Percentiles rank a stretch among this genome's conserved stretches.
Evolutionary conservation across 2,113 vertebrate genomes (phyloP).

Genomic region (Ceyx margarethae): DNA sequence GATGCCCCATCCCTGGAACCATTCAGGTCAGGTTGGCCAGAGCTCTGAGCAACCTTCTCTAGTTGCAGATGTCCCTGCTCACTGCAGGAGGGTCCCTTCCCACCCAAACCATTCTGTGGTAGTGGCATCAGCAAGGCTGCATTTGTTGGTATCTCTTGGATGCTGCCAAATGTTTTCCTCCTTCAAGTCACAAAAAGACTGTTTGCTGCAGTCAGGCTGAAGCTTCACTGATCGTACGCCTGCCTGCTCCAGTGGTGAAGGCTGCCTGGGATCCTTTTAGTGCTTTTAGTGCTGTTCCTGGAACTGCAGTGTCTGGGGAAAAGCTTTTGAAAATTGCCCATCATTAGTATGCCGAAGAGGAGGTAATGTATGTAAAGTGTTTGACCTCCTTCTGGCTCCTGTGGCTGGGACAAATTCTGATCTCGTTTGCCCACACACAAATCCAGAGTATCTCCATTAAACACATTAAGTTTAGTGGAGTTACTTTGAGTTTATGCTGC

Average conservation of each 20-base stretch:
- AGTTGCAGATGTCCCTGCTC: background rate
- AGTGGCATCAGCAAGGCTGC: too few relatives aligned
- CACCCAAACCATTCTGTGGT: accelerated
- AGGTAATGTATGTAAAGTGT: background rate
- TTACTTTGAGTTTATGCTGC: background rate
- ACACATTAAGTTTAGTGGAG: constrained; percentile 29
- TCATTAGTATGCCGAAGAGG: background rate
- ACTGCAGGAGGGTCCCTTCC: background rate
- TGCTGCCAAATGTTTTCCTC: background rate
- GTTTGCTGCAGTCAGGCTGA: background rate
- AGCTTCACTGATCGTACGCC: accelerated
- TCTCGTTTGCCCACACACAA: background rate
- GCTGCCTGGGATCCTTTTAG: background rate
- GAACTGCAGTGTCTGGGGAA: background rate
- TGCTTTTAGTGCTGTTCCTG: constrained; percentile 25
- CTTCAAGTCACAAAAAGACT: background rate
- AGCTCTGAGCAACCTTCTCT: background rate
- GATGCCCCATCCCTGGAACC: background rate
- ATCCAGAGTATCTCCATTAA: background rate
- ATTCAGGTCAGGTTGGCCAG: background rate
- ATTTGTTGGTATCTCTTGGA: background rate
- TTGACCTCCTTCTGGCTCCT: constrained; percentile 2
- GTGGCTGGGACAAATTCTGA: constrained; percentile 2
- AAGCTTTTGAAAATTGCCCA: background rate
- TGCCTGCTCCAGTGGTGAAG: background rate